These are phyloP conservation scores for Laodelphax striatellus DNA, from an alignment of 1,140 invertebrate genomes.

Conservation along the genomic window DNA sequence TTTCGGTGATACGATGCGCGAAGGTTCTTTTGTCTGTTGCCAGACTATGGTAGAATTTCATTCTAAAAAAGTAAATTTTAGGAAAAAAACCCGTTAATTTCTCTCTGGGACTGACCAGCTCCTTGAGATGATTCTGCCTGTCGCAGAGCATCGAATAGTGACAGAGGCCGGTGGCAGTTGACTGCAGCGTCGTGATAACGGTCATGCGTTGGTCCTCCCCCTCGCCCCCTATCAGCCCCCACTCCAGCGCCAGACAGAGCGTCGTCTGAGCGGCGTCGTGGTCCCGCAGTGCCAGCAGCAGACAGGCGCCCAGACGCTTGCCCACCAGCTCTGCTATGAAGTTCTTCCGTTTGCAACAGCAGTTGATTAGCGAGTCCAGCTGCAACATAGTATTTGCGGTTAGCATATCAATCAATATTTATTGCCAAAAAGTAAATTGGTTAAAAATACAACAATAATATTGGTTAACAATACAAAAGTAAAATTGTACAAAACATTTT, in stretches of 20 bases:
- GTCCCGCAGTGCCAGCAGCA: constrained; percentile 60
- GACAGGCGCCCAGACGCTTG: constrained; percentile 54
- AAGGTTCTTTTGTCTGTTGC: too few relatives aligned
- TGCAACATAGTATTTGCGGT: constrained; percentile 30
- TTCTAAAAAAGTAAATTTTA: too few relatives aligned
- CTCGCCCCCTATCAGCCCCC: constrained; percentile 49
- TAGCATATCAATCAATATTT: not conserved
- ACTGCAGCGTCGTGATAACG: constrained; percentile 70
- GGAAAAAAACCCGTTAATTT: too few relatives aligned
- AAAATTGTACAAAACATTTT: too few relatives aligned
- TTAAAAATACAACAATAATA: too few relatives aligned
- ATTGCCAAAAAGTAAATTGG: too few relatives aligned
- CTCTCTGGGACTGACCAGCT: constrained; percentile 44
- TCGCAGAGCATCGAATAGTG: constrained; percentile 63
- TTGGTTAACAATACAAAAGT: too few relatives aligned
- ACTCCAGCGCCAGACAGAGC: constrained; percentile 71
- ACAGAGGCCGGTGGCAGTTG: constrained; percentile 53
- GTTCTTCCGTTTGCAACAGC: constrained; percentile 67
- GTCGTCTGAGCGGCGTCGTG: constrained; percentile 55
- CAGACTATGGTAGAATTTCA: too few relatives aligned
- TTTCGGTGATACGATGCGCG: too few relatives aligned
- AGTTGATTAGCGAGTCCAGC: constrained; percentile 57
- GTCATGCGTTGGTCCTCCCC: constrained; percentile 55
- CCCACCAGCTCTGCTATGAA: constrained; percentile 61
- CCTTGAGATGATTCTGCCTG: constrained; percentile 59